Evolutionary conservation across 2,797 vertebrate species (phyloP).

Genomic region (Gambusia yucatana): DNA sequence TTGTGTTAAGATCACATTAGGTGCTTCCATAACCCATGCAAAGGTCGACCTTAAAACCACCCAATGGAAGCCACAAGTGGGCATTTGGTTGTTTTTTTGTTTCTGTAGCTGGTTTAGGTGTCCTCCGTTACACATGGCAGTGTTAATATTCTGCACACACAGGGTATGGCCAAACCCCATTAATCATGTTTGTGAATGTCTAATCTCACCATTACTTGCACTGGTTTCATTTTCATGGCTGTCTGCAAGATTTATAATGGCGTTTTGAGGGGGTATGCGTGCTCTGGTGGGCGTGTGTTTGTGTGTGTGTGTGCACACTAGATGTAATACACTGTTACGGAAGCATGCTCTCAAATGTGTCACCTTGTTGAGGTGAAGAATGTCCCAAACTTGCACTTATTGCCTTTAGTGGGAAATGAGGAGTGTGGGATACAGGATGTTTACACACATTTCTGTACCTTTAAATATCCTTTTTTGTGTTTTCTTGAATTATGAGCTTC

Average conservation of each 20-base stretch:
- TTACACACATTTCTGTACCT: conserved; percentile 36
- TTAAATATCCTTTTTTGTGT: conserved; percentile 19
- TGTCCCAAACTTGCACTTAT: conserved; percentile 50
- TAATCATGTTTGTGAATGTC: conserved; percentile 87
- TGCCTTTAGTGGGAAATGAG: conserved; percentile 20
- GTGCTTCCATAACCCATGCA: conserved; percentile 32
- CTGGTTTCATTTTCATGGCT: conserved; percentile 84
- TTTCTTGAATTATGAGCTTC: conserved; percentile 12
- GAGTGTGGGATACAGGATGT: conserved; percentile 9
- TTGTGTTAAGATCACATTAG: conserved; percentile 31
- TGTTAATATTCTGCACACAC: conserved; percentile 83
- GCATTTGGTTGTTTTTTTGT: conserved; percentile 37
- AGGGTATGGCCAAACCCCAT: conserved; percentile 75
- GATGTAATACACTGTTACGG: conserved; percentile 57
- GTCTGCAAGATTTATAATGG: conserved; percentile 85
- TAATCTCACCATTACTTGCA: conserved; percentile 84
- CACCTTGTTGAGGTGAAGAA: conserved; percentile 69
- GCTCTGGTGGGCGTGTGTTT: not conserved
- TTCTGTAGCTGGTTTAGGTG: conserved; percentile 52
- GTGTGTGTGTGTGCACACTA: conserved; percentile 14
- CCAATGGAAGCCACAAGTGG: conserved; percentile 38
- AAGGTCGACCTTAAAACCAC: conserved; percentile 32
- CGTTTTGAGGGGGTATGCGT: conserved; percentile 63
- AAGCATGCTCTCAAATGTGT: conserved; percentile 67
- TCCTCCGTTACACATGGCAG: conserved; percentile 60